phyloP scores from a whole-genome alignment of 2,113 vertebrate species.

The Callaeas wilsoni region DNA sequence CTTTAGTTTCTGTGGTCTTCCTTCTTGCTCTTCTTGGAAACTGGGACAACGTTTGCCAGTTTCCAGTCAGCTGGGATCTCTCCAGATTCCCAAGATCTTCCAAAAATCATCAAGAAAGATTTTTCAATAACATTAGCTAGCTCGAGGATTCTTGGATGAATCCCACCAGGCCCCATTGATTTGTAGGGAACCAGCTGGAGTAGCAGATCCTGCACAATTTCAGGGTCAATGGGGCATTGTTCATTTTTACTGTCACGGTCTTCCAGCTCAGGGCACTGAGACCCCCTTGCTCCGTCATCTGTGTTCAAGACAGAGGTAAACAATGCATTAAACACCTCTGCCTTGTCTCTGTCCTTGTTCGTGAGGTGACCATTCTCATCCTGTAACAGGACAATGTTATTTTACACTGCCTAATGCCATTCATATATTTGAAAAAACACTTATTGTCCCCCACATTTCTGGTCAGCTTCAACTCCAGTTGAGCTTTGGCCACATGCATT shows the following conservation, averaged over 20 bases:
- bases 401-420: background rate
- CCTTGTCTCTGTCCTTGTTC: background rate
- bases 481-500: background rate
- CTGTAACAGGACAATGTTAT: background rate
- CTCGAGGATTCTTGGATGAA: background rate
- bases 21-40: background rate
- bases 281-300: accelerated
- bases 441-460: background rate
- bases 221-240: background rate
- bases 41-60: background rate
- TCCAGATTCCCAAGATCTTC: background rate
- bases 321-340: background rate
- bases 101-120: background rate
- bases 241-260: background rate
- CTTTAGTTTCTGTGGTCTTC: background rate
- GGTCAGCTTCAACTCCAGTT: background rate
- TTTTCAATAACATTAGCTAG: background rate
- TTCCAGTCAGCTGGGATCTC: background rate
- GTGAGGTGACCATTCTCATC: background rate
- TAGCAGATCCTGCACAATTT: background rate
- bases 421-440: background rate
- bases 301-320: background rate
- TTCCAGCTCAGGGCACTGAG: background rate
- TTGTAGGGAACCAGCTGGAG: background rate
- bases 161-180: background rate